phyloP scores from a whole-genome alignment of 2,888 invertebrate species.

The Drosophila putrida region DNA sequence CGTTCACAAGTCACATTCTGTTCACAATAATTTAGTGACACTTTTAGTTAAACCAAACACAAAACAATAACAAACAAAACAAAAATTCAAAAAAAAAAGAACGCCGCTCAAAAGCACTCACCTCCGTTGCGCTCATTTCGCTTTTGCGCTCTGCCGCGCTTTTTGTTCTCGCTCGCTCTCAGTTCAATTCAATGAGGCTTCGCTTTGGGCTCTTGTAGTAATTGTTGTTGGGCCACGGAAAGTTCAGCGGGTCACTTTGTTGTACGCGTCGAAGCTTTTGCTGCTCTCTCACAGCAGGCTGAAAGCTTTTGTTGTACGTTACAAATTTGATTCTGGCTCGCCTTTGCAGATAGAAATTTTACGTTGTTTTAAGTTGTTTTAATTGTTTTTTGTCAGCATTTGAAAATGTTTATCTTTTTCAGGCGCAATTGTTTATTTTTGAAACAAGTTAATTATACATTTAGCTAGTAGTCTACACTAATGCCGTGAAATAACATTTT shows the following conservation, averaged over 20 bases:
- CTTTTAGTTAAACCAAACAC: constrained; percentile 11
- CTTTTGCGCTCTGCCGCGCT: constrained; percentile 28
- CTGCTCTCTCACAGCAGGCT: not conserved
- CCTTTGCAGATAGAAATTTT: not conserved
- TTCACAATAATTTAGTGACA: constrained; percentile 17
- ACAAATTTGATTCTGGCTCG: constrained; percentile 36
- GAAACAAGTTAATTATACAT: not conserved
- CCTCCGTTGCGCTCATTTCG: constrained; percentile 63
- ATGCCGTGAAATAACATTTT: constrained; percentile 3
- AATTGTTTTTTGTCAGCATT: constrained; percentile 9
- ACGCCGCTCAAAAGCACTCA: constrained; percentile 45
- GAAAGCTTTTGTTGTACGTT: constrained; percentile 42
- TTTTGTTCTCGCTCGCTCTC: not conserved
- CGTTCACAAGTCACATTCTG: not conserved
- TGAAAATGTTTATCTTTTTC: not conserved
- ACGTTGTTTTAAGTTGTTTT: not conserved
- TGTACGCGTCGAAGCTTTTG: constrained; percentile 26
- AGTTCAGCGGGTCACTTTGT: constrained; percentile 3
- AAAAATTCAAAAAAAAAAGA: constrained; percentile 1
- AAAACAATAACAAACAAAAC: constrained; percentile 14
- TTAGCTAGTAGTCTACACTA: not conserved
- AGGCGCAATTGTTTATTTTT: constrained; percentile 2
- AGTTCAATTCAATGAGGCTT: not conserved
- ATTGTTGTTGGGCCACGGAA: constrained; percentile 7
- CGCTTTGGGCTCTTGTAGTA: not conserved